phyloP scores from a whole-genome alignment of 2,113 vertebrate species.

The Odontophorus gujanensis region DNA sequence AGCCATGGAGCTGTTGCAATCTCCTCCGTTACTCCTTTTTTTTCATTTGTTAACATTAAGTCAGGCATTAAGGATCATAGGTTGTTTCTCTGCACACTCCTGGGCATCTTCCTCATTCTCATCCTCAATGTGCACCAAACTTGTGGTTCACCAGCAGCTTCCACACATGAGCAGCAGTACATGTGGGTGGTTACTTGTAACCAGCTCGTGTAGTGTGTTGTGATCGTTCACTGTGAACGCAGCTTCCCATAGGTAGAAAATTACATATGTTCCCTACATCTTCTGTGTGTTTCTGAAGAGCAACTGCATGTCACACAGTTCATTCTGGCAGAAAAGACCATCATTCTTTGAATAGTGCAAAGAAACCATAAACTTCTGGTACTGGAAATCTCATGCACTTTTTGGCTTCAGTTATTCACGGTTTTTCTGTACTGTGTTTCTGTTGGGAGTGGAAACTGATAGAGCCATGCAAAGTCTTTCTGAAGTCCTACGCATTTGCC shows the following conservation, averaged over 20 bases:
- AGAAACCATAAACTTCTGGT: background rate
- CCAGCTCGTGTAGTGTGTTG: background rate
- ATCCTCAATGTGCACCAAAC: background rate
- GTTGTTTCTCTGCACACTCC: background rate
- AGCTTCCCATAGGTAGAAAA: background rate
- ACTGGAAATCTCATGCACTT: constrained; percentile 14
- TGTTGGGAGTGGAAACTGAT: constrained; percentile 6
- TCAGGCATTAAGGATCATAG: background rate
- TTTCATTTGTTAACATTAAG: background rate
- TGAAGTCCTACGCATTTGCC: constrained; percentile 11
- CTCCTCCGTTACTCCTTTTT: background rate
- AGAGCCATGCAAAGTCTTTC: constrained; percentile 43
- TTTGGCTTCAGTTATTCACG: constrained; percentile 9
- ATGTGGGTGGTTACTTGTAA: background rate
- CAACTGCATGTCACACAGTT: background rate
- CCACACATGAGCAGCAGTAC: accelerated
- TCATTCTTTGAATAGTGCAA: background rate
- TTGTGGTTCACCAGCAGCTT: background rate
- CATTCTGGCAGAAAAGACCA: background rate
- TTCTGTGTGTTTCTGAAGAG: background rate
- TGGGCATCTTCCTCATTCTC: background rate
- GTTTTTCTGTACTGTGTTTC: constrained; percentile 25
- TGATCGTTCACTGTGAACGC: background rate
- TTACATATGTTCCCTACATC: background rate
- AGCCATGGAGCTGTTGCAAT: background rate